Conservation (phyloP, 2,797 vertebrate genomes). For the Trichosurus vulpecula region DNA sequence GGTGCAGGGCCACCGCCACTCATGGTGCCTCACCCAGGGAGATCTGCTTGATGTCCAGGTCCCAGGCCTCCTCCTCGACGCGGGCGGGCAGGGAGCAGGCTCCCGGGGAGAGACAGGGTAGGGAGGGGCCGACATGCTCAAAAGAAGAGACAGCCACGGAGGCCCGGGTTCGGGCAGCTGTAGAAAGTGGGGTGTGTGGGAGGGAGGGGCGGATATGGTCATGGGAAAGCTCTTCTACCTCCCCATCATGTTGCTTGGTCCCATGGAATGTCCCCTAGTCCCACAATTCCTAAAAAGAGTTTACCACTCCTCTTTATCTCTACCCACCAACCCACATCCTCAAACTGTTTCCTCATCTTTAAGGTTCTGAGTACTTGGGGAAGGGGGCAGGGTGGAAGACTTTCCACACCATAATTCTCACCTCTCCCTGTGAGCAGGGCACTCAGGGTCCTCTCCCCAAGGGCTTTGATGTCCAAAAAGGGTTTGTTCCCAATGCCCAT, state of each 20-base stretch:
- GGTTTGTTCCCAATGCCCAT: constrained; percentile 92
- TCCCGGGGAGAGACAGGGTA: constrained; percentile 79
- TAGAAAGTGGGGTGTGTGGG: constrained; percentile 67
- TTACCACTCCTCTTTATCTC: constrained; percentile 29
- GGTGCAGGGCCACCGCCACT: background rate
- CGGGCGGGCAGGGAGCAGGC: constrained; percentile 82
- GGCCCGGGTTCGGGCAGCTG: constrained; percentile 82
- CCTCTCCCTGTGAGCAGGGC: constrained; percentile 90
- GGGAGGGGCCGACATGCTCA: constrained; percentile 79
- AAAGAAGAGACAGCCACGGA: constrained; percentile 81
- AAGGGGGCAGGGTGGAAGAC: background rate
- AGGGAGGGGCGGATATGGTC: constrained; percentile 58
- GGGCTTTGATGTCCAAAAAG: constrained; percentile 88
- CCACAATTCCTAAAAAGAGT: constrained; percentile 38
- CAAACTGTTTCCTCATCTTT: background rate
- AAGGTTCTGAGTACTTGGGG: constrained; percentile 36
- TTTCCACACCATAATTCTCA: constrained; percentile 72
- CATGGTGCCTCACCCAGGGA: constrained; percentile 79
- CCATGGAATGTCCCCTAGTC: constrained; percentile 54
- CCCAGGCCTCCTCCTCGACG: constrained; percentile 84
- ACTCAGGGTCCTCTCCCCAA: constrained; percentile 88
- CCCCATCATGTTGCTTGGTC: constrained; percentile 47
- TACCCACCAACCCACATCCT: constrained; percentile 35
- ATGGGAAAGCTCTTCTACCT: constrained; percentile 61
- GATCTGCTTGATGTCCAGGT: constrained; percentile 82